Conservation (phyloP, 1,140 invertebrate genomes). For the Zaprionus inermis region DNA sequence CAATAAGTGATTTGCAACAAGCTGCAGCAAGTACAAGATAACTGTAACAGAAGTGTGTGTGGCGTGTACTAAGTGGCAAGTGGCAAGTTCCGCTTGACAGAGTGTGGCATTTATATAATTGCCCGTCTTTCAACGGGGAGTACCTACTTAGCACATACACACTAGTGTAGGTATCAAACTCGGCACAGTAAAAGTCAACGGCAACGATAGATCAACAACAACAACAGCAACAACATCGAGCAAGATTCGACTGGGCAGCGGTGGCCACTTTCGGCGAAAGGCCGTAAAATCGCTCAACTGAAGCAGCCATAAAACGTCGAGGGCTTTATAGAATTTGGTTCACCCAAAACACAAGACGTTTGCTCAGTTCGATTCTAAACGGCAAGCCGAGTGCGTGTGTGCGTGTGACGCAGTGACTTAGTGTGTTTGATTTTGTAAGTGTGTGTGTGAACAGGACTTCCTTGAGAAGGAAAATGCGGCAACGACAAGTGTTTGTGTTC, state of each 20-base stretch:
- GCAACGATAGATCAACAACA: conserved; percentile 24
- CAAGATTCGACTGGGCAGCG: conserved; percentile 18
- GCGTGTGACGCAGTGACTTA: neutral
- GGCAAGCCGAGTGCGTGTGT: conserved; percentile 58
- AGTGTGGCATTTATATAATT: conserved; percentile 19
- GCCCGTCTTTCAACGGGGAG: neutral
- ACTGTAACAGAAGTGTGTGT: conserved; percentile 25
- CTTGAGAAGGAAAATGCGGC: conserved; percentile 46
- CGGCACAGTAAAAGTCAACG: conserved; percentile 35
- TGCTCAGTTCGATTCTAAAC: conserved; percentile 69
- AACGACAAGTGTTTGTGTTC: conserved; percentile 54
- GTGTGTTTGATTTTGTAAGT: conserved; percentile 16
- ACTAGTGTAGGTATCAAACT: neutral
- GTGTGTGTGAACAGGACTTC: conserved; percentile 20
- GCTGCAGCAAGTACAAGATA: neutral
- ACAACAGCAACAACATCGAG: conserved; percentile 32
- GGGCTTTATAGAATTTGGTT: conserved; percentile 58
- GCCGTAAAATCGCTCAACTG: conserved; percentile 69
- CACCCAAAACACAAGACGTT: conserved; percentile 44
- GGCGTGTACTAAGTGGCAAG: conserved; percentile 21
- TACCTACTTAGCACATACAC: neutral
- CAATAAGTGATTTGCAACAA: conserved; percentile 5
- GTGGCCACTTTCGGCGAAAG: conserved; percentile 74
- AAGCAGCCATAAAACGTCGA: conserved; percentile 76
- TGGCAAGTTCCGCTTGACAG: conserved; percentile 46